Conservation (phyloP, 1,140 invertebrate genomes). For the Drosophila santomea region DNA sequence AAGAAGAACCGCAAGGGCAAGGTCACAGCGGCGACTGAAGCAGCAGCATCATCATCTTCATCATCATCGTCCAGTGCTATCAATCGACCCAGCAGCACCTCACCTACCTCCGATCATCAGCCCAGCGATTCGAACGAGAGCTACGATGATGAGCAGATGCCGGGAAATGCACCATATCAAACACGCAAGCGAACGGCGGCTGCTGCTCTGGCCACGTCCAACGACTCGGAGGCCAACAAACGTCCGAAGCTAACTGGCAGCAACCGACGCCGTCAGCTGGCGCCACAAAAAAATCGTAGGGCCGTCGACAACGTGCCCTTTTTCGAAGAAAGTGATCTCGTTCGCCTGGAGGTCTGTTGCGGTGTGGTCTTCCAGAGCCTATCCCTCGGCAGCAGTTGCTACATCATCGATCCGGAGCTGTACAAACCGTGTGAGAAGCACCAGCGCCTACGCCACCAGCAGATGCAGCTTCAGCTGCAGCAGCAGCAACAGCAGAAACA, state of each 20-base stretch:
- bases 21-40: slow-evolving; percentile 26
- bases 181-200: slow-evolving; percentile 78
- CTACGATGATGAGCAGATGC: slow-evolving; percentile 55
- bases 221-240: slow-evolving; percentile 4
- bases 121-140: slow-evolving; percentile 79
- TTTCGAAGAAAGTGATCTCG: slow-evolving; percentile 70
- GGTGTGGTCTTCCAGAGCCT: slow-evolving; percentile 75
- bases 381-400: slow-evolving; percentile 54
- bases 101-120: slow-evolving; percentile 55
- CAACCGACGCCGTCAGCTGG: slow-evolving; percentile 60
- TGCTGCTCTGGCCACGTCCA: slow-evolving; percentile 31
- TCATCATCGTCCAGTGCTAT: neutral
- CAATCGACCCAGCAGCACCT: slow-evolving; percentile 44
- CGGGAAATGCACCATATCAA: slow-evolving; percentile 56
- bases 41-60: slow-evolving; percentile 2
- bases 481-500: slow-evolving; percentile 23
- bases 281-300: slow-evolving; percentile 62
- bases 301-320: slow-evolving; percentile 67
- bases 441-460: slow-evolving; percentile 38
- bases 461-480: slow-evolving; percentile 29
- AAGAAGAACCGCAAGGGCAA: slow-evolving; percentile 79
- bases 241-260: slow-evolving; percentile 49
- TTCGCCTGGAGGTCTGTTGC: slow-evolving; percentile 72
- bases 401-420: slow-evolving; percentile 70
- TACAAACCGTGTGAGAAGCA: slow-evolving; percentile 77